These are phyloP conservation scores for Chorisops tibialis DNA, from an alignment of 2,888 invertebrate species.

Conservation along the genomic window DNA sequence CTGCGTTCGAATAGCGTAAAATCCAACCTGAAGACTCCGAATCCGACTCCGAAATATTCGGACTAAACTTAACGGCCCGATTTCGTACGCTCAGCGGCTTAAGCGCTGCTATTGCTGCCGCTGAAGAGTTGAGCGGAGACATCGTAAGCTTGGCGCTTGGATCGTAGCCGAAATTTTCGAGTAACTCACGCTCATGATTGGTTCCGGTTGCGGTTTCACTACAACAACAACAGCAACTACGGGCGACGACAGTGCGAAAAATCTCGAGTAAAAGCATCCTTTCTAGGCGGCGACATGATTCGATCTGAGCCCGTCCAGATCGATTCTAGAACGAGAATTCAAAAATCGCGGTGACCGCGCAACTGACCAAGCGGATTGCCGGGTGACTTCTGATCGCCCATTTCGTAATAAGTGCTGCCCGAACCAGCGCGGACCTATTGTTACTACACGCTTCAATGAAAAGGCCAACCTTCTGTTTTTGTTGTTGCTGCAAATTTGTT, in stretches of 20 bases:
- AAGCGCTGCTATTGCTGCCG: constrained; percentile 34
- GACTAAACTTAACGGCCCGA: constrained; percentile 36
- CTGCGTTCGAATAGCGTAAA: constrained; percentile 43
- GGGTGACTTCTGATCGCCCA: not conserved
- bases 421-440: too few relatives aligned
- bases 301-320: not conserved
- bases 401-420: too few relatives aligned
- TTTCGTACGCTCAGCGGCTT: constrained; percentile 43
- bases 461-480: too few relatives aligned
- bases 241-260: constrained; percentile 16
- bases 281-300: constrained; percentile 12
- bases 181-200: constrained; percentile 21
- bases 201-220: not conserved
- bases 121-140: constrained; percentile 36
- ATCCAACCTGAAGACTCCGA: constrained; percentile 43
- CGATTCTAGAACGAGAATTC: constrained; percentile 9
- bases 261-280: constrained; percentile 28
- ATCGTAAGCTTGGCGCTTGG: constrained; percentile 24
- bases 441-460: too few relatives aligned
- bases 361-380: constrained; percentile 7
- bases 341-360: constrained; percentile 3
- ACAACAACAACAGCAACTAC: constrained; percentile 29
- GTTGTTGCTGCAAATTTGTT: too few relatives aligned
- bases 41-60: constrained; percentile 9
- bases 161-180: constrained; percentile 30